A percentile compares a stretch with the other conserved stretches of the same genome.
phyloP scores from a whole-genome alignment of 2,113 vertebrate species.

The Grammomys dolichurus region DNA sequence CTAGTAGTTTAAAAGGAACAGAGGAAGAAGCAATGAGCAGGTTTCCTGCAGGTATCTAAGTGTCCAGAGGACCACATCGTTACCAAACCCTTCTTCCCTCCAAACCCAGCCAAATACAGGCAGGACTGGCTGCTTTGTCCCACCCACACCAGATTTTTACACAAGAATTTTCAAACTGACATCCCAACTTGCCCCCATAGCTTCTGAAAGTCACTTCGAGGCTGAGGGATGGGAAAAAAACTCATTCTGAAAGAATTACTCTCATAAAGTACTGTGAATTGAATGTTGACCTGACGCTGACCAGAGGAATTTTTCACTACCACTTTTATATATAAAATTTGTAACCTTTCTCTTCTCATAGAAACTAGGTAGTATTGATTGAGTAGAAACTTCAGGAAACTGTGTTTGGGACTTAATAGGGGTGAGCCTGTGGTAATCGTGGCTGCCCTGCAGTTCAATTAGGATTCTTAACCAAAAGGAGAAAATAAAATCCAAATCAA shows the following conservation, averaged over 20 bases:
- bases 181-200: conserved; percentile 50
- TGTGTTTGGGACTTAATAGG: conserved; percentile 72
- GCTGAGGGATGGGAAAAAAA: conserved; percentile 56
- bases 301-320: conserved; percentile 82
- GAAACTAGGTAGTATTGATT: conserved; percentile 77
- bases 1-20: background rate
- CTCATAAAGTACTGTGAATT: conserved; percentile 73
- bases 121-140: conserved; percentile 21
- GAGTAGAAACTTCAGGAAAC: conserved; percentile 69
- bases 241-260: conserved; percentile 67
- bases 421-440: conserved; percentile 66
- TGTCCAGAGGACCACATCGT: background rate
- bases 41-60: background rate
- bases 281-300: conserved; percentile 68
- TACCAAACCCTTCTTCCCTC: background rate
- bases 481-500: conserved; percentile 79
- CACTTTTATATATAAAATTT: conserved; percentile 79
- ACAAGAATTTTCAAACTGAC: conserved; percentile 58
- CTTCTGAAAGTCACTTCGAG: conserved; percentile 66
- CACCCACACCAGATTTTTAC: conserved; percentile 23
- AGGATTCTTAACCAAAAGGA: conserved; percentile 75
- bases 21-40: background rate
- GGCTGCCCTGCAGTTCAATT: conserved; percentile 70
- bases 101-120: conserved; percentile 40
- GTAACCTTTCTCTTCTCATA: conserved; percentile 79